Evolutionary conservation across 2,888 invertebrate genomes (phyloP), one percentile per base, ranked within the genome.

Genomic region (Diaprepes abbreviatus): DNA sequence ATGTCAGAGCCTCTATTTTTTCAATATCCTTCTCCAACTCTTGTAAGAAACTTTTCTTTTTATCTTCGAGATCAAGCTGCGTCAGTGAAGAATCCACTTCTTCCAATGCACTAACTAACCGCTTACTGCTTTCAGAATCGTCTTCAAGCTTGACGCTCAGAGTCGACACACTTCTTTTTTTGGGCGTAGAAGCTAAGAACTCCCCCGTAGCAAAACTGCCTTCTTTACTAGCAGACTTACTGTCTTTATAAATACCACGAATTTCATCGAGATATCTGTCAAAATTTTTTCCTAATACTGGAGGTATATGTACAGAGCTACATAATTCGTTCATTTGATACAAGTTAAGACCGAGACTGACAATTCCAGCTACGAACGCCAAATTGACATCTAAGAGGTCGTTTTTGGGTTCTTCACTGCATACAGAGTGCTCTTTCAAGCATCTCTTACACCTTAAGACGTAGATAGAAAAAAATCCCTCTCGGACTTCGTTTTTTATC

Each of bases 251-350:
- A 58, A 77, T 74, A 6, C 75, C 71, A n/a, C 55, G 58, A 40
- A 78, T 74, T 71, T 78, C 74, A 33, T 75, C 70, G 14, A 74
- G 54, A 52, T 76, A 78, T 21, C 63, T 38, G 19, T 73, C 69
- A 35, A 73, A 78, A 58, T 72, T 65, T n/a, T 71, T 69, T 3
- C 73, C 74, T 0, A 74, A 72, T 9, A 78, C 58, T 0, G 66
- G 54, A 10, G 78, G 77, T 5, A 78, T 72, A 17, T 75, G 78
- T 36, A 77, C 38, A 10, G 75, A 67, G 50, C 74, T 76, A 38
- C 77, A 77, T 16, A 78, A 38, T 52, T 77, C 78, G 55, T 76
- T 77, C 45, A 78, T 50, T 14, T 76, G 74, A 38, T 73, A 76
- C 57, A 77, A 69, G 63, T 71, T 66, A 48, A 77, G 59, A 5